Conservation (phyloP, 2,888 invertebrate genomes). For the Patella pellucida region DNA sequence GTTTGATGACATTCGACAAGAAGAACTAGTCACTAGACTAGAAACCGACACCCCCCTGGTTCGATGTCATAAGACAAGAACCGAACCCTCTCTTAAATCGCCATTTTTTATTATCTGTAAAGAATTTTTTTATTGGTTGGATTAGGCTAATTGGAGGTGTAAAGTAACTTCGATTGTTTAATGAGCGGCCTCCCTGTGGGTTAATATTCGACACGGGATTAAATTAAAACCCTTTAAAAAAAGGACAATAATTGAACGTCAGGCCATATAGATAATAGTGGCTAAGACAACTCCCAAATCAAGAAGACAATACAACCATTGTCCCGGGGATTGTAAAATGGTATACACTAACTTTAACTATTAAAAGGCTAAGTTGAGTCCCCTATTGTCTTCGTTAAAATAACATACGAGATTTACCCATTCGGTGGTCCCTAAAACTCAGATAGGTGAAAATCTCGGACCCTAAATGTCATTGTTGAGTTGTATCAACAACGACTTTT, state of each 20-base stretch:
- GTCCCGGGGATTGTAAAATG: no score
- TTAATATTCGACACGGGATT: constrained; percentile 6
- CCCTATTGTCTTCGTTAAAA: background rate
- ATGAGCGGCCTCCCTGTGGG: constrained; percentile 5
- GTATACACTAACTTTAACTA: no score
- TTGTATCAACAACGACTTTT: background rate
- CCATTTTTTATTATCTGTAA: no score
- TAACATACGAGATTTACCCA: constrained; percentile 4
- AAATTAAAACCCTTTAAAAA: constrained; percentile 4
- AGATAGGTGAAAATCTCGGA: background rate
- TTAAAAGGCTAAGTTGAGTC: background rate
- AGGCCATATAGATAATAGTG: background rate
- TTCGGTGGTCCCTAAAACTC: background rate
- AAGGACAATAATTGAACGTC: constrained; percentile 5
- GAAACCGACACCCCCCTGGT: no score
- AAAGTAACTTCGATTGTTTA: background rate
- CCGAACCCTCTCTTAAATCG: no score
- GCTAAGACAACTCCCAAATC: background rate
- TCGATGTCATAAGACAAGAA: no score
- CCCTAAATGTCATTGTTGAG: background rate
- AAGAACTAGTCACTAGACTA: no score
- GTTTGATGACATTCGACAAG: no score
- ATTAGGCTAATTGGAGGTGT: no score
- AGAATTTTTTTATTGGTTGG: no score
- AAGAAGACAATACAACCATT: background rate